Evolutionary conservation across 2,113 vertebrate species (phyloP).

Genomic region (Leucosticte australis): DNA sequence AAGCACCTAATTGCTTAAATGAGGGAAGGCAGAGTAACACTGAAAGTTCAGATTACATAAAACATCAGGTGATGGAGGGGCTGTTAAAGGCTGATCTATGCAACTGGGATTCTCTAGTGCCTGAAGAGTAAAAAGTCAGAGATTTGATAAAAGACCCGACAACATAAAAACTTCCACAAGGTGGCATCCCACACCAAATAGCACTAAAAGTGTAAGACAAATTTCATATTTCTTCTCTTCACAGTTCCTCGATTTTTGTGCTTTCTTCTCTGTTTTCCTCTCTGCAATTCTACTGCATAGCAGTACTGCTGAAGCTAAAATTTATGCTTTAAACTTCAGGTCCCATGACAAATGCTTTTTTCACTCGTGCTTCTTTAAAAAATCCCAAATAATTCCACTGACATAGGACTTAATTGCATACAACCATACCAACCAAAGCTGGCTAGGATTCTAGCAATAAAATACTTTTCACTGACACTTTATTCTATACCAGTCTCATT

Average conservation of each 20-base stretch:
- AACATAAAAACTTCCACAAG: slow-evolving; percentile 27
- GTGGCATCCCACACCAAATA: slow-evolving; percentile 27
- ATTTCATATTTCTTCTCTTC: not conserved
- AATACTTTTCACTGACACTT: not conserved
- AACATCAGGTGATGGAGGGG: not conserved
- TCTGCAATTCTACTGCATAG: not conserved
- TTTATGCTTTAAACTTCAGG: not conserved
- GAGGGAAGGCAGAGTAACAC: not conserved
- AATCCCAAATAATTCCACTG: not conserved
- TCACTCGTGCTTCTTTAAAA: not conserved
- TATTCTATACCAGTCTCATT: not conserved
- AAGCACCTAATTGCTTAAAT: not conserved
- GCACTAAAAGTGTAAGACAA: not conserved
- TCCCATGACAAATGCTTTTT: not conserved
- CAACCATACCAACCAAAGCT: not conserved
- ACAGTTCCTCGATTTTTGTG: not conserved
- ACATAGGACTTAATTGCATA: not conserved
- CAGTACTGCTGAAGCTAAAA: not conserved
- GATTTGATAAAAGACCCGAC: not conserved
- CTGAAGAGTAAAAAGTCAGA: not conserved
- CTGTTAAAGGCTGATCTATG: not conserved
- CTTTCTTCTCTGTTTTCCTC: slow-evolving; percentile 23
- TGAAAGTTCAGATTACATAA: not conserved
- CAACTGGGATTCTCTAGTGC: not conserved
- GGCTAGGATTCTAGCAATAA: not conserved